Conservation (phyloP, 2,113 vertebrate species). For the Nesoenas mayeri region DNA sequence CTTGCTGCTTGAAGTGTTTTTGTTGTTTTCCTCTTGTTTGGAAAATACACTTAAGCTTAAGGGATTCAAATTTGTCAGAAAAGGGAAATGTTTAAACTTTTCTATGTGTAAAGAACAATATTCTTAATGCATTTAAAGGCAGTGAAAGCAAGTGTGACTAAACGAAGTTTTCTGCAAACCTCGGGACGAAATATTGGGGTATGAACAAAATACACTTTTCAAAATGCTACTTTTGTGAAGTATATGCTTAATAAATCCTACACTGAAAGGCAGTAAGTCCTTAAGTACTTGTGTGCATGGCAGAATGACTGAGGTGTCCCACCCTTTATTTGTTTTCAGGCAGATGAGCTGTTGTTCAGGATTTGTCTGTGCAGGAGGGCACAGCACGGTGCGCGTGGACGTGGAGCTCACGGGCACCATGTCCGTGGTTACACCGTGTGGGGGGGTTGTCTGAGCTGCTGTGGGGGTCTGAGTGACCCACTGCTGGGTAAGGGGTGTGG, state of each 20-base stretch:
- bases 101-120: background rate
- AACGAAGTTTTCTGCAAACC: background rate
- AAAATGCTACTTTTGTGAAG: background rate
- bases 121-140: background rate
- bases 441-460: background rate
- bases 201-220: background rate
- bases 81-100: background rate
- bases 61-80: background rate
- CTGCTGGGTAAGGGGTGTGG: no score
- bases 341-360: background rate
- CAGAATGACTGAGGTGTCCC: background rate
- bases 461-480: no score
- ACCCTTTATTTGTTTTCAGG: background rate
- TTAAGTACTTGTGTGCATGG: background rate
- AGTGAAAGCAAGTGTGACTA: background rate
- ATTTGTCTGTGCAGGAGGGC: background rate
- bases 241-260: background rate
- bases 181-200: background rate
- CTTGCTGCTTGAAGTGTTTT: background rate
- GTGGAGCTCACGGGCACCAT: no score
- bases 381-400: background rate
- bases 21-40: background rate
- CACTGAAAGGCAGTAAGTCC: background rate
- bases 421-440: fast-evolving
- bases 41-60: background rate